Conservation (phyloP, 2,888 invertebrate species). For the Trissonchulus latispiculum region DNA sequence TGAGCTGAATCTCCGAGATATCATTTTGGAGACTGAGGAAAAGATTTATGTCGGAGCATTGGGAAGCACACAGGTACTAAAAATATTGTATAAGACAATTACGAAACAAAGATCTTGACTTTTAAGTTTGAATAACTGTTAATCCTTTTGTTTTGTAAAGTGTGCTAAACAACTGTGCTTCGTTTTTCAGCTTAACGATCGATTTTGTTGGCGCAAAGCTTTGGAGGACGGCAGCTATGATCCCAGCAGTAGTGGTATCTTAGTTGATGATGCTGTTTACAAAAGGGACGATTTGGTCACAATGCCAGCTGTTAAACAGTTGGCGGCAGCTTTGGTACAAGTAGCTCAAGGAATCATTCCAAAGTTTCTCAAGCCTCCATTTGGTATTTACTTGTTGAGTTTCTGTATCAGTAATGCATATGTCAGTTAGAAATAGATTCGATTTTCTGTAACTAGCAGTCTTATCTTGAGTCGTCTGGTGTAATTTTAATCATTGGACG, state of each 20-base stretch:
- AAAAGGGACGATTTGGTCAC: not conserved
- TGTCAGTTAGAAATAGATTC: too few relatives aligned
- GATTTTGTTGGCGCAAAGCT: not conserved
- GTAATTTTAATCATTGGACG: too few relatives aligned
- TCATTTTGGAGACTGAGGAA: constrained; percentile 4
- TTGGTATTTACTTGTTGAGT: too few relatives aligned
- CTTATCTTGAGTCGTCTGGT: too few relatives aligned
- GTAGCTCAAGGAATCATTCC: not conserved
- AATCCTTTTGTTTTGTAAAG: too few relatives aligned
- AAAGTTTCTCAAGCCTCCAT: not conserved
- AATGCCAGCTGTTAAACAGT: not conserved
- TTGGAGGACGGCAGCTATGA: not conserved
- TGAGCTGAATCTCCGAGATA: not conserved
- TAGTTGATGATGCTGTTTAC: not conserved
- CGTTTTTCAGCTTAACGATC: not conserved
- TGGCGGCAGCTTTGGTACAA: not conserved
- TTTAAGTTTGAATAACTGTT: too few relatives aligned
- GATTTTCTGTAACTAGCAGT: too few relatives aligned
- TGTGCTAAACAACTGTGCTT: too few relatives aligned
- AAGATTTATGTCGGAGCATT: constrained; percentile 1
- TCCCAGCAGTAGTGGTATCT: not conserved
- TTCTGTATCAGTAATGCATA: too few relatives aligned
- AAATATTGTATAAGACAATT: too few relatives aligned
- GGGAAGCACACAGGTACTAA: not conserved
- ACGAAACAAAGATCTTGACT: too few relatives aligned